Conservation (phyloP, 2,797 vertebrate genomes). For the Aeoliscus strigatus region DNA sequence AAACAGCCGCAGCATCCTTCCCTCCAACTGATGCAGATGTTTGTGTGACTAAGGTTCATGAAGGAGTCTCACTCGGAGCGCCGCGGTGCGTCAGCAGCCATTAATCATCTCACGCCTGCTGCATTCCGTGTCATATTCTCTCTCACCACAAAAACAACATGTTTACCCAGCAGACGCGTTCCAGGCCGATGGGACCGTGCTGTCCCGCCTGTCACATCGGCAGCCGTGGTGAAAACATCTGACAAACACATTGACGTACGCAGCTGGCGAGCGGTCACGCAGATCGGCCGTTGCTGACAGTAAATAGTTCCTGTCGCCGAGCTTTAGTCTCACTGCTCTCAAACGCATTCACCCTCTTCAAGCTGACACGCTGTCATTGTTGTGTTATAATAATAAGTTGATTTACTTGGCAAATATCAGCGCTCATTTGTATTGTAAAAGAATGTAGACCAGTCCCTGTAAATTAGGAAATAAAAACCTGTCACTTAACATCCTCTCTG, state of each 20-base stretch:
- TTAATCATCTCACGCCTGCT: too few species aligned
- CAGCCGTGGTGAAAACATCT: conserved; percentile 1
- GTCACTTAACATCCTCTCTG: too few species aligned
- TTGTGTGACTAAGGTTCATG: too few species aligned
- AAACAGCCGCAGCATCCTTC: too few species aligned
- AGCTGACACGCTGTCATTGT: conserved; percentile 12
- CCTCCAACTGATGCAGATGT: too few species aligned
- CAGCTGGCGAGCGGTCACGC: conserved; percentile 3
- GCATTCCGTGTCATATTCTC: background rate
- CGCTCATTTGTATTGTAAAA: too few species aligned
- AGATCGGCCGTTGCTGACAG: conserved; percentile 1
- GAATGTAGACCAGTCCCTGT: too few species aligned
- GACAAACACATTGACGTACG: too few species aligned
- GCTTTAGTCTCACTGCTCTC: conserved; percentile 11
- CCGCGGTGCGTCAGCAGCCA: too few species aligned
- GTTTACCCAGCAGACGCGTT: background rate
- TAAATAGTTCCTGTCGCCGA: conserved; percentile 10
- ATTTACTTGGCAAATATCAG: too few species aligned
- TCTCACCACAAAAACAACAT: background rate
- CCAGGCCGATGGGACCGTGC: background rate
- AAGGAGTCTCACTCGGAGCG: too few species aligned
- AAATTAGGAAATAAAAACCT: too few species aligned
- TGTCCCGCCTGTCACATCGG: background rate
- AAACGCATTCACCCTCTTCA: conserved; percentile 12
- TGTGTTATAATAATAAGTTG: background rate